Evolutionary conservation across 2,888 invertebrate genomes (phyloP), one percentile per base, ranked within the genome.

Genomic region (Aplocera efformata): DNA sequence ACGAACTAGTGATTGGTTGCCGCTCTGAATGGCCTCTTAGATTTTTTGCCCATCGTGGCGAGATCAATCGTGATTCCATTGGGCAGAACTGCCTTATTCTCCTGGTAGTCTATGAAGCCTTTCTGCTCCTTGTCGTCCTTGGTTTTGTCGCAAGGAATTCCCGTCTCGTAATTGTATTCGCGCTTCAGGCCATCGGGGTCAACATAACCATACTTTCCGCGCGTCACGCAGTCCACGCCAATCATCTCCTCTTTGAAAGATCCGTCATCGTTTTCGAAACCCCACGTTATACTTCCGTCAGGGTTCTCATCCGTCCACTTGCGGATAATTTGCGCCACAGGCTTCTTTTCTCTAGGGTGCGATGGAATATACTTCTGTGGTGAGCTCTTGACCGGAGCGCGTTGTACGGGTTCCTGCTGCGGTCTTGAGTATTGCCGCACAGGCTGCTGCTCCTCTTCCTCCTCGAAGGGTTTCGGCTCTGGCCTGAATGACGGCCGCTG

Each of bases 241-340:
- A 95, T 94, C 6, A 91, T 90, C 82, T 96, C 95, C 70, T 96
- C 95, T 69, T 96, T 96, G 77, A 94, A 96, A 1, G 94, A 93
- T 10, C 96, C 96, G 63, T 96, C 96, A 59, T 95, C 95, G 69
- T 96, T 95, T 75, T 96, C 95, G 65, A 93, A 96, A 32, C 96
- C 96, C 96, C 96, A 96, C 0, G 94, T 93, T 58, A 96, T 96
- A 67, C 93, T 95, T 25, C 94, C 94, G 57, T 94, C 94, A 13
- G 90, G 89, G 63, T 95, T 94, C 71, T 95, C 95, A 27, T 94
- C 94, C 34, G 94, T 91, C 82, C 91, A 96, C 67, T 92, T 92
- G 37, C 91, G 88, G 50, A 91, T 80, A 47, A 91, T 92, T 75
- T 94, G 94, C 11, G 93, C 92, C 0, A 94, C 93, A 0, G 94